Evolutionary conservation across 2,113 vertebrate species (phyloP), one percentile per base, ranked within the genome.

Genomic region (Dolichotis patagonum): DNA sequence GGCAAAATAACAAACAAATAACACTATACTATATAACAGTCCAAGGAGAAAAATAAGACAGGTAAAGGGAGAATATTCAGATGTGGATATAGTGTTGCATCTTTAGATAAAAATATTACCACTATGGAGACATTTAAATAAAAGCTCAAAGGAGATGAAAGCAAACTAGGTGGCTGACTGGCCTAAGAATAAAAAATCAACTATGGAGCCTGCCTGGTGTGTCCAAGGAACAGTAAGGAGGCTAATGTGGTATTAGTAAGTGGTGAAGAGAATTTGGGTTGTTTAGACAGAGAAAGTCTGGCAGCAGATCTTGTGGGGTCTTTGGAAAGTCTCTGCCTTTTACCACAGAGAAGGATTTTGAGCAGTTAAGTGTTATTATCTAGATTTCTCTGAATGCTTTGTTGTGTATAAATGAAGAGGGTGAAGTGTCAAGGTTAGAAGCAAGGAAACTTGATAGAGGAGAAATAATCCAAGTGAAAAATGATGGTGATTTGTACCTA

Each of bases 251-350:
- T 43, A 58, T 12, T 43, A 73, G n/a, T 75, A 65, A 77, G 28
- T 73, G 69, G 38, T 46, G 54, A 83, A 65, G 77, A 67, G 32
- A 28, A 87, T n/a, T 52, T 62, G 13, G 69, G 41, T 20, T 90
- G 43, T 63, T 60, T 85, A 89, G 19, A 84, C 30, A 92, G 38
- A 63, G 11, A 17, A 43, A 38, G 17, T 20, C n/a, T 78, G 43
- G n/a, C 78, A 13, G 41, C 52, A 77, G 2, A 60, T 83, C 62
- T 86, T 80, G 10, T 83, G 78, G 81, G 60, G 35, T 16, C 30
- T 94, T 80, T 82, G 11, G 56, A 83, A 97, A 20, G 11, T 89
- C 65, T 91, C 67, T 91, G n/a, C 30, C 46, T 91, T 92, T 88
- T 84, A 46, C 35, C 56, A 30, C 75, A 22, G 58, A 82, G 84